These are phyloP conservation scores for Oreochromis grahami DNA, from an alignment of 2,797 vertebrate species.

Conservation along the genomic window DNA sequence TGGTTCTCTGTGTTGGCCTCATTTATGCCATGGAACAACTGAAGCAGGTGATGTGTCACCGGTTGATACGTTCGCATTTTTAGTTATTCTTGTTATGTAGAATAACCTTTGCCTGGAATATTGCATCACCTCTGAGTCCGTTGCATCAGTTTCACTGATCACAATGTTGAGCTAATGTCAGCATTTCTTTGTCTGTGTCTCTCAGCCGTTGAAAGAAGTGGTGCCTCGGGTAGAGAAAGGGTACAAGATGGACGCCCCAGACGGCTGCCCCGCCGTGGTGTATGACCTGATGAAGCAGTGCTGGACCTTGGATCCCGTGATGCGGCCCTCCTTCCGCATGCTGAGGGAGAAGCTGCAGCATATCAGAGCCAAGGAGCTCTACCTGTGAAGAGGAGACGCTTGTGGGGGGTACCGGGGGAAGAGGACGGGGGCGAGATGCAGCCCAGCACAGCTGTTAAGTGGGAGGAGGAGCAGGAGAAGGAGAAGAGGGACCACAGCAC, in stretches of 20 bases:
- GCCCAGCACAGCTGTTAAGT: conserved; percentile 19
- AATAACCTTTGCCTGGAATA: background rate
- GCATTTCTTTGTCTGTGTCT: background rate
- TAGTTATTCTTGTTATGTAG: background rate
- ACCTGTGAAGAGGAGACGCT: conserved; percentile 80
- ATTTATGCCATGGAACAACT: background rate
- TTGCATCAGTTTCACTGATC: background rate
- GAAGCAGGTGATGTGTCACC: background rate
- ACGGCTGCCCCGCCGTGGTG: conserved; percentile 87
- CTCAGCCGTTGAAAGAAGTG: conserved; percentile 91
- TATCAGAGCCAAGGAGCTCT: conserved; percentile 91
- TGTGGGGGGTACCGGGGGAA: background rate
- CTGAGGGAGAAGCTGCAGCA: conserved; percentile 93
- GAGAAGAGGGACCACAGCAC: conserved; percentile 33
- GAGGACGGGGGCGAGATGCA: background rate
- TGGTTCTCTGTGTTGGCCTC: background rate
- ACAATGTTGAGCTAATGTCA: background rate
- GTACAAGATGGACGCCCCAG: conserved; percentile 96
- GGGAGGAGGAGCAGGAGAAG: background rate
- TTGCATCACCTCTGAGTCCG: background rate
- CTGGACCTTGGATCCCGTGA: conserved; percentile 87
- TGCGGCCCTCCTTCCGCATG: conserved; percentile 90
- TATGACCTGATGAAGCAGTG: conserved; percentile 98
- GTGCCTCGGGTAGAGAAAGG: conserved; percentile 95
- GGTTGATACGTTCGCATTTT: background rate